These are phyloP conservation scores for Aegypius monachus DNA, from an alignment of 2,113 vertebrate species.

Conservation along the genomic window DNA sequence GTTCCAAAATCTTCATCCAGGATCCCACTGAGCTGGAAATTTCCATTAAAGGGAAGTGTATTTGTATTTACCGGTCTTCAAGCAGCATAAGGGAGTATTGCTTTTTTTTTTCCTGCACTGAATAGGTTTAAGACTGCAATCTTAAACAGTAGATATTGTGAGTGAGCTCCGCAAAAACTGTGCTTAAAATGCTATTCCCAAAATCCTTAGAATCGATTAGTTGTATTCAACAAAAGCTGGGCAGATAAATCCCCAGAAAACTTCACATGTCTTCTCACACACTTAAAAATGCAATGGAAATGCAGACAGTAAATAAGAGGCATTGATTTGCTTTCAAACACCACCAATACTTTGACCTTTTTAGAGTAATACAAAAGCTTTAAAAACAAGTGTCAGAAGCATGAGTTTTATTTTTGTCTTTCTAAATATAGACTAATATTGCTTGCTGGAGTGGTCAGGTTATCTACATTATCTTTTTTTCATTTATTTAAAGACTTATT, in stretches of 20 bases:
- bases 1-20: not conserved
- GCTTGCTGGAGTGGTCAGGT: not conserved
- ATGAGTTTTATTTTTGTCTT: not conserved
- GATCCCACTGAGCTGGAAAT: not conserved
- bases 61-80: not conserved
- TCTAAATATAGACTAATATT: not conserved
- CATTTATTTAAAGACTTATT: not conserved
- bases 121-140: not conserved
- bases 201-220: not conserved
- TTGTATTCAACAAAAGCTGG: not conserved
- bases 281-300: not conserved
- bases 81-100: fast-evolving
- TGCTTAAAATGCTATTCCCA: not conserved
- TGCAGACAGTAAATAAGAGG: not conserved
- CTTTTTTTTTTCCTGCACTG: not conserved
- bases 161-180: not conserved
- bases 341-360: not conserved
- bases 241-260: not conserved
- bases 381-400: not conserved
- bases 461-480: not conserved
- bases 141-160: not conserved
- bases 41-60: not conserved
- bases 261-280: not conserved
- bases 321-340: not conserved
- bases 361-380: not conserved